Percentiles rank a stretch among this genome's conserved stretches.
phyloP scores from a whole-genome alignment of 2,113 vertebrate species.

The Nyctereutes procyonoides region DNA sequence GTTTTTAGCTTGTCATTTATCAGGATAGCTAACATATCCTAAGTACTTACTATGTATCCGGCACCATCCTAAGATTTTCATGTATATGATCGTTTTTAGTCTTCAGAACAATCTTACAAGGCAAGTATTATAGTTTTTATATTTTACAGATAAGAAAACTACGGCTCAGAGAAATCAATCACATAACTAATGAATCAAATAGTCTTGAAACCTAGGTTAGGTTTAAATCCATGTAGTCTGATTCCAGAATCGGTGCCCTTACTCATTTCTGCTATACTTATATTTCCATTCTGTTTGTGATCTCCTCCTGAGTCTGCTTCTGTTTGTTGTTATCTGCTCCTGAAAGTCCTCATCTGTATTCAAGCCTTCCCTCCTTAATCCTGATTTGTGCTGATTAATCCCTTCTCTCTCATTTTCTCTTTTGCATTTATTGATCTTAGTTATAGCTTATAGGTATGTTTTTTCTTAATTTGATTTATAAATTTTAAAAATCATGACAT shows the following conservation, averaged over 20 bases:
- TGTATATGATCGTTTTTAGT: neutral
- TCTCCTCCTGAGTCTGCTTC: slow-evolving; percentile 6
- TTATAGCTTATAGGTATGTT: neutral
- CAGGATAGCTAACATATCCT: neutral
- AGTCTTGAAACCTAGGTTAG: slow-evolving; percentile 34
- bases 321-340: neutral
- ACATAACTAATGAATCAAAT: neutral
- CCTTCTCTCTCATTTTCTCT: neutral
- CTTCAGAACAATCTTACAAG: neutral
- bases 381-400: slow-evolving; percentile 20
- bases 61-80: neutral
- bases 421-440: slow-evolving; percentile 21
- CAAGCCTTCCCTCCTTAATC: neutral
- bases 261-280: neutral
- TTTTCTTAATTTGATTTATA: slow-evolving; percentile 43
- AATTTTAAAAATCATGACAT: neutral
- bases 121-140: neutral
- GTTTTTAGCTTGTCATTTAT: neutral
- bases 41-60: neutral
- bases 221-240: slow-evolving; percentile 11
- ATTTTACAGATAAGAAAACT: slow-evolving; percentile 34
- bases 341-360: slow-evolving; percentile 10
- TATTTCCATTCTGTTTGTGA: neutral
- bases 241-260: slow-evolving; percentile 26
- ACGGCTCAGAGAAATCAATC: neutral